Conservation (phyloP, 2,113 vertebrate species). For the Malaclemys terrapin region DNA sequence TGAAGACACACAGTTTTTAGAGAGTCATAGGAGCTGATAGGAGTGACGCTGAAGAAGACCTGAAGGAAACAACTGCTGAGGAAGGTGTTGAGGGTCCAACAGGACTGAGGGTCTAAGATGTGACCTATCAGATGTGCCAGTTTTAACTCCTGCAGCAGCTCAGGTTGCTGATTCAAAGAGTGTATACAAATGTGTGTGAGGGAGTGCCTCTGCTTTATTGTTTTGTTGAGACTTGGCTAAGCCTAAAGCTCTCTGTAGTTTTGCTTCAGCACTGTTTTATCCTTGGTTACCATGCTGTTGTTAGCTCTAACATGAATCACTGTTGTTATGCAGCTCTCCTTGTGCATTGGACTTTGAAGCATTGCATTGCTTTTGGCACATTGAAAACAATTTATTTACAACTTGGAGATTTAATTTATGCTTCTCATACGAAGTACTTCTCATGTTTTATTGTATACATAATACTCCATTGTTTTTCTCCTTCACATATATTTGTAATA, state of each 20-base stretch:
- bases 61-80: conserved; percentile 44
- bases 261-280: conserved; percentile 28
- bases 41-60: not conserved
- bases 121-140: conserved; percentile 31
- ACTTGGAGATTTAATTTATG: not conserved
- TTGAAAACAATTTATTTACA: not conserved
- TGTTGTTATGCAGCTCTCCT: not conserved
- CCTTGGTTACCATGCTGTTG: not conserved
- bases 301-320: not conserved
- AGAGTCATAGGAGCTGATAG: not conserved
- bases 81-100: conserved; percentile 14
- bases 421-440: not conserved
- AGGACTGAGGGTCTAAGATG: conserved; percentile 9
- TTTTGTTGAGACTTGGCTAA: not conserved
- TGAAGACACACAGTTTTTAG: not conserved
- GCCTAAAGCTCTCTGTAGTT: conserved; percentile 24
- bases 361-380: not conserved
- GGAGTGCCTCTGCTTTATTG: conserved; percentile 24
- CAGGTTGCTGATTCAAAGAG: conserved; percentile 31
- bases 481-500: not conserved
- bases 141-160: conserved; percentile 51
- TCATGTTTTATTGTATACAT: not conserved
- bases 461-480: not conserved
- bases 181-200: conserved; percentile 41
- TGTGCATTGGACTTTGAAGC: not conserved